Evolutionary conservation across 2,888 invertebrate genomes (phyloP).

Genomic region (Mactromeris polynyma): DNA sequence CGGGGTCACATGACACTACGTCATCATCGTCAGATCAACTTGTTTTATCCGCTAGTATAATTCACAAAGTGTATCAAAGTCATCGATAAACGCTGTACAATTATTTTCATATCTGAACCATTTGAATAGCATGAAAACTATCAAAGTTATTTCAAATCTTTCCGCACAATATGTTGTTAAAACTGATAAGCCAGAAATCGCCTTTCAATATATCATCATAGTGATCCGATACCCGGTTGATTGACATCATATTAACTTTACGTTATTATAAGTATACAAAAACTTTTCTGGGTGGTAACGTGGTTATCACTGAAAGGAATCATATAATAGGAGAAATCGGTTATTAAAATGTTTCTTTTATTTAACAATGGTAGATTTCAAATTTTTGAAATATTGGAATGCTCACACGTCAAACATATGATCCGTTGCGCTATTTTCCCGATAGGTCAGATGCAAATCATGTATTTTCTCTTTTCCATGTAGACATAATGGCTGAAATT

Average conservation of each 20-base stretch:
- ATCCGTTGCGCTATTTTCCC: neutral
- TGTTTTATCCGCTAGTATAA: neutral
- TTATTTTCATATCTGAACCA: neutral
- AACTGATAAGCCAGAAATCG: neutral
- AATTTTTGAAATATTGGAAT: neutral
- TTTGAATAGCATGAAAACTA: neutral
- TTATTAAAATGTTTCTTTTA: slow-evolving; percentile 57
- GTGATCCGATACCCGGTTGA: neutral
- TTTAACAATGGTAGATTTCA: slow-evolving; percentile 22
- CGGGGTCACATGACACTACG: neutral
- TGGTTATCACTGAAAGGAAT: neutral
- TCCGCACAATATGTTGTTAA: neutral
- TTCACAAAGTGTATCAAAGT: neutral
- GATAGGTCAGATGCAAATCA: slow-evolving; percentile 22
- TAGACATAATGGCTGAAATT: slow-evolving; percentile 16
- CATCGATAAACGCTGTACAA: neutral
- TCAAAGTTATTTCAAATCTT: neutral
- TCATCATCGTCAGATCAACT: neutral
- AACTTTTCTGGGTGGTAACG: neutral
- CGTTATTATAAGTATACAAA: neutral
- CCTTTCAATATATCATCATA: neutral
- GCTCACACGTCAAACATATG: neutral
- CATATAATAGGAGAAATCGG: slow-evolving; percentile 19
- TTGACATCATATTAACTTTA: neutral
- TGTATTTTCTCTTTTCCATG: neutral